Evolutionary conservation across 1,140 invertebrate genomes (phyloP), one percentile per base, ranked within the genome.

Genomic region (Drosophila triauraria): DNA sequence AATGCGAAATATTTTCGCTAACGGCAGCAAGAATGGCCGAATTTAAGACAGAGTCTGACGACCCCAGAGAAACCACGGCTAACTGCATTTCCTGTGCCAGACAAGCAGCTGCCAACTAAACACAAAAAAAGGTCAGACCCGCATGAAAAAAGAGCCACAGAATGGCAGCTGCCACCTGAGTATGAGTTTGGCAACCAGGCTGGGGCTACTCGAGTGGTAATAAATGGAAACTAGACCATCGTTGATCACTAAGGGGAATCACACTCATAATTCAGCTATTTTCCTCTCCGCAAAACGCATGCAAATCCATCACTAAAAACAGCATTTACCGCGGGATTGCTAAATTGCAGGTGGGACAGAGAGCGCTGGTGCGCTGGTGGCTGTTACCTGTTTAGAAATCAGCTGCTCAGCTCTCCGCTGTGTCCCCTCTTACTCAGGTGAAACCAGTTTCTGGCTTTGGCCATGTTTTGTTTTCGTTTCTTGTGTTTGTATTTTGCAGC

Each of bases 391-490:
- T 76, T 77, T 77, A 46, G 74, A 77, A 77, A 77, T 77, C 75
- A 77, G 75, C 75, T 77, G 75, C 75, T 77, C 62, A 25, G 65
- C 67, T 58, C 67, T 50, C 67, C 46, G 67, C 70, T 44, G 70
- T 57, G 65, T 71, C 67, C 67, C 63, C 67, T 70, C 63, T 40
- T 23, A 23, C 47, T 20, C 57, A 32, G 56, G 71, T 62, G 57
- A 86, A 85, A 85, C 82, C 58, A 42, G 82, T 84, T 84, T 83
- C 64, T 80, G 51, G 51, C 59, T 80, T 68, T 85, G 68, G 42
- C 51, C 78, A 65, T 85, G 82, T 85, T 85, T 80, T 87, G 83
- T 87, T 88, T 88, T 87, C 72, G 42, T 78, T 78, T 68, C 62
- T 75, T 68, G 78, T 80, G 76, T 82, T 54, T 61, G 61, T 65